These are phyloP conservation scores for Menura novaehollandiae DNA, from an alignment of 2,113 vertebrate species.

Conservation along the genomic window DNA sequence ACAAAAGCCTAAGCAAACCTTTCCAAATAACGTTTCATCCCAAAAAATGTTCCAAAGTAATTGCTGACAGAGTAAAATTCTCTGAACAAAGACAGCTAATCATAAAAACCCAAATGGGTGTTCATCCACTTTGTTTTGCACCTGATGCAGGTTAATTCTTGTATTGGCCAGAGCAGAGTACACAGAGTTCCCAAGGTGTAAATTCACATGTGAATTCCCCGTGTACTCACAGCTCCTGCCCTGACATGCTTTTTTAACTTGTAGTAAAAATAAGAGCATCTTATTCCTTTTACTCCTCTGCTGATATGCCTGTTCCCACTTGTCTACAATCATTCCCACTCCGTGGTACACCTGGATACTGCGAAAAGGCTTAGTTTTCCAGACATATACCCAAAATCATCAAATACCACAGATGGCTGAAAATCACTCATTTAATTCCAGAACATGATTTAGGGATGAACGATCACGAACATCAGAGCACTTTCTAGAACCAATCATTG, in stretches of 20 bases:
- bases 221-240: neutral
- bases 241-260: neutral
- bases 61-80: neutral
- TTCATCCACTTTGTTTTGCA: neutral
- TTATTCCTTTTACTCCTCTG: neutral
- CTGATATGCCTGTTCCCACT: neutral
- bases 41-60: neutral
- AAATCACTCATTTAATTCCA: neutral
- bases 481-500: neutral
- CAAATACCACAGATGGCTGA: neutral
- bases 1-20: neutral
- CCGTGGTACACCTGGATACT: neutral
- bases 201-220: neutral
- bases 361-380: neutral
- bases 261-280: neutral
- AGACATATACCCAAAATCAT: neutral
- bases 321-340: neutral
- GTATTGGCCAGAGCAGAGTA: neutral
- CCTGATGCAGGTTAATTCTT: neutral
- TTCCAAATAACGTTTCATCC: neutral
- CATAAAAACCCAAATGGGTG: neutral
- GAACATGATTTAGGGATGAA: neutral
- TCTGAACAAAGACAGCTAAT: neutral
- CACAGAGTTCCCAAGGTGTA: neutral
- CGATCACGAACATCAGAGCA: neutral